phyloP scores from a whole-genome alignment of 2,113 vertebrate species.

The Brevimyrus niger region DNA sequence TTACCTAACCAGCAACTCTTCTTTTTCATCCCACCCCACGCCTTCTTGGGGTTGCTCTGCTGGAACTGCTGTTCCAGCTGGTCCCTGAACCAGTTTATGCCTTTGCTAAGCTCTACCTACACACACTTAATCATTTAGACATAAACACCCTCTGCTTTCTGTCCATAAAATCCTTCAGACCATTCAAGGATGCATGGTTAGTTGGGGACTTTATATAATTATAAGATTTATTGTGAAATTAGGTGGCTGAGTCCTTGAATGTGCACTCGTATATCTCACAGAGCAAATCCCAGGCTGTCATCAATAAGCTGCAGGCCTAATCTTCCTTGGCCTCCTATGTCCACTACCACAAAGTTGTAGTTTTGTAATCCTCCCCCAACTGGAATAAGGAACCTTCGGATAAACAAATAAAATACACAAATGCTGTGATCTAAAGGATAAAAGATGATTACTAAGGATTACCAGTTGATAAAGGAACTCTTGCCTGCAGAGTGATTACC shows the following conservation, averaged over 20 bases:
- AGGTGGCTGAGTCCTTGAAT: not conserved
- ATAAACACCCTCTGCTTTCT: not conserved
- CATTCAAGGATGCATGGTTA: not conserved
- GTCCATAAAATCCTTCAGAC: not conserved
- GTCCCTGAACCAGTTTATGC: not conserved
- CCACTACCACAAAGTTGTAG: not conserved
- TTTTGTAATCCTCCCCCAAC: not conserved
- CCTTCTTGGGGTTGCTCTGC: not conserved
- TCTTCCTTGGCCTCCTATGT: not conserved
- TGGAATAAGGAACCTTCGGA: not conserved
- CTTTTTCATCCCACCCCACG: not conserved
- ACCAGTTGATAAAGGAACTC: slow-evolving; percentile 80
- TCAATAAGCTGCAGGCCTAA: not conserved
- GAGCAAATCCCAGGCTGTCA: not conserved
- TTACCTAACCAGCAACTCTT: not conserved
- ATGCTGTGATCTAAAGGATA: not conserved
- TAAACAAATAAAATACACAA: not conserved
- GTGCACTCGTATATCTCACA: not conserved
- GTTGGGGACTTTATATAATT: not conserved
- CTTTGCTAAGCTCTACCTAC: not conserved
- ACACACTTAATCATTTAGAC: not conserved
- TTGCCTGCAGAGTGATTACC: slow-evolving; percentile 78
- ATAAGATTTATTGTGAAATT: not conserved
- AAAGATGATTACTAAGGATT: not conserved
- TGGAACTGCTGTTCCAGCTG: not conserved